phyloP scores from a whole-genome alignment of 2,888 invertebrate species.

The Rhodophaea formosa region DNA sequence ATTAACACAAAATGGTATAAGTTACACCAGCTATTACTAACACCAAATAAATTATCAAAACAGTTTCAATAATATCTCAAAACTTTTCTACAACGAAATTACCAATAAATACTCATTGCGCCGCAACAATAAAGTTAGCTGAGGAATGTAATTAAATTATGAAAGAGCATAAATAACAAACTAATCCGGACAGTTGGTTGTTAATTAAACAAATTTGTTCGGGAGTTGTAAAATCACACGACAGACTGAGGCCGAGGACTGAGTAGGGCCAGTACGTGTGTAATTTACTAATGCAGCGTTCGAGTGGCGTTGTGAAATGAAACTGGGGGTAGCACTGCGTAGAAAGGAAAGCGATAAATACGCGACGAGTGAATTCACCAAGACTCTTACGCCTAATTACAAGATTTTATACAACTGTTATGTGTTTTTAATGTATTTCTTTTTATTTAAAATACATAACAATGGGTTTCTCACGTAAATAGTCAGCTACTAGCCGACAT shows the following conservation, averaged over 20 bases:
- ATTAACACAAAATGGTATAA: too few relatives aligned
- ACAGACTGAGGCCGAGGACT: constrained; percentile 50
- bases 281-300: constrained; percentile 77
- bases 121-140: background rate
- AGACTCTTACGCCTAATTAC: too few relatives aligned
- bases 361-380: too few relatives aligned
- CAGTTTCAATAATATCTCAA: background rate
- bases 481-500: too few relatives aligned
- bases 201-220: constrained; percentile 72
- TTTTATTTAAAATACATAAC: too few relatives aligned
- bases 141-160: constrained; percentile 4
- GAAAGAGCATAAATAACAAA: constrained; percentile 31
- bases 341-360: background rate
- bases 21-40: background rate
- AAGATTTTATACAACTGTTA: too few relatives aligned
- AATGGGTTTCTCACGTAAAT: too few relatives aligned
- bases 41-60: background rate
- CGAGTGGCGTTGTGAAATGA: constrained; percentile 31
- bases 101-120: background rate
- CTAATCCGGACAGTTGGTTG: constrained; percentile 34
- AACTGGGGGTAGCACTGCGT: background rate
- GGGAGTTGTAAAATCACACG: constrained; percentile 64
- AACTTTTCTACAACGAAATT: background rate
- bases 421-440: too few relatives aligned
- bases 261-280: constrained; percentile 69